Evolutionary conservation across 1,140 invertebrate species (phyloP).

Genomic region (Saxidomus purpurata): DNA sequence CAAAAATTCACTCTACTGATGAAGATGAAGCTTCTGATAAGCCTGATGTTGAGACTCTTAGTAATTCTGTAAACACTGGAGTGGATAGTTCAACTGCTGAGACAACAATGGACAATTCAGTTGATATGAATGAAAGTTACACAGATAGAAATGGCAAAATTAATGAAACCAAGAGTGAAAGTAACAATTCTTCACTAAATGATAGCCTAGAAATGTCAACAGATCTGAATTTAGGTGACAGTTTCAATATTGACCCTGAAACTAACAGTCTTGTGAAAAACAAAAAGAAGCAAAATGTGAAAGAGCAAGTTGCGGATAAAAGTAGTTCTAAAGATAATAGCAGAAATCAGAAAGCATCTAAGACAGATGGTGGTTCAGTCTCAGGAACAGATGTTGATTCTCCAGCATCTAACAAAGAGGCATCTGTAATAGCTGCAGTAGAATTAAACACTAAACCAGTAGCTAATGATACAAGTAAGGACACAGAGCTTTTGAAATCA

Average conservation of each 20-base stretch:
- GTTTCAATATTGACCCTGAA: conserved; percentile 11
- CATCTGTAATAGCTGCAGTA: background rate
- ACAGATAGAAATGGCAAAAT: conserved; percentile 1
- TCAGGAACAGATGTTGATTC: background rate
- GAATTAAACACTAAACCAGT: background rate
- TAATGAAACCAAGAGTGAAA: conserved; percentile 24
- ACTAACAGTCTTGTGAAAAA: background rate
- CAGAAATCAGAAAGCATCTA: background rate
- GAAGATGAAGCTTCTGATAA: conserved; percentile 42
- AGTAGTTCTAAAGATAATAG: background rate
- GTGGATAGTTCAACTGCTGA: background rate
- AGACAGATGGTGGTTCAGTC: background rate
- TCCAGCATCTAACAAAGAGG: background rate
- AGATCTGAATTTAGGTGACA: conserved; percentile 34
- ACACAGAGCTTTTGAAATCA: background rate
- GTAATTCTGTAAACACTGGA: background rate
- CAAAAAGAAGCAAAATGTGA: background rate
- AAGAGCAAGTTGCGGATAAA: background rate
- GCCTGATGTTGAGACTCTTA: background rate
- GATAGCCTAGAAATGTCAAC: conserved; percentile 10
- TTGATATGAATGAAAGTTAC: background rate
- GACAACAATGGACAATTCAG: background rate
- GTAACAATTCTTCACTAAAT: background rate
- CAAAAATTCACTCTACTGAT: conserved; percentile 45
- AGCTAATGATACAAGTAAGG: background rate